These are phyloP conservation scores for Poecilobothrus nobilitatus DNA, from an alignment of 2,888 invertebrate species.

Conservation along the genomic window DNA sequence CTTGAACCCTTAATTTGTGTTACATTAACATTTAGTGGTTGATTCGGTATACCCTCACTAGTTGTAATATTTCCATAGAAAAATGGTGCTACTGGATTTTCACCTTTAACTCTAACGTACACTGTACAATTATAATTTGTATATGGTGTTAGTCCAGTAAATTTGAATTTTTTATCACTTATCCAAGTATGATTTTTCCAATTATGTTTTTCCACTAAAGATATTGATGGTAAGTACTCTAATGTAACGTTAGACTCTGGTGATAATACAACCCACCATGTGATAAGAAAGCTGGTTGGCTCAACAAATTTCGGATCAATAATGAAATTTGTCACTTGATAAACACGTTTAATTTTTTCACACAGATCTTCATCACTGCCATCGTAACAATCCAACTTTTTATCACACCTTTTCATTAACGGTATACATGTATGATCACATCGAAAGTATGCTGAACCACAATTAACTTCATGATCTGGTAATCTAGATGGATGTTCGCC, in stretches of 20 bases:
- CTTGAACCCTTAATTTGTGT: constrained; percentile 55
- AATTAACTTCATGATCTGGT: constrained; percentile 16
- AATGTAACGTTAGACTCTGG: constrained; percentile 36
- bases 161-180: constrained; percentile 51
- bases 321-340: constrained; percentile 54
- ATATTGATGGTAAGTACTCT: constrained; percentile 63
- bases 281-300: constrained; percentile 54
- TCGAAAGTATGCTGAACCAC: constrained; percentile 46
- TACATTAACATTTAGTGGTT: constrained; percentile 58
- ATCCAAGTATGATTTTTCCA: constrained; percentile 61
- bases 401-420: constrained; percentile 56
- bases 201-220: constrained; percentile 41
- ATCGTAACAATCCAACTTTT: constrained; percentile 61
- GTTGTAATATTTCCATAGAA: constrained; percentile 57
- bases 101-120: constrained; percentile 55
- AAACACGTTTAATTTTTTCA: constrained; percentile 40
- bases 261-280: constrained; percentile 50
- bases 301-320: constrained; percentile 57
- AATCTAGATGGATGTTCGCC: constrained; percentile 24
- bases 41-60: constrained; percentile 59
- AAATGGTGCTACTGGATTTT: constrained; percentile 50
- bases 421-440: constrained; percentile 57
- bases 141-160: constrained; percentile 56
- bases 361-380: constrained; percentile 66
- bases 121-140: constrained; percentile 74